Evolutionary conservation across 1,140 invertebrate species (phyloP).

Genomic region (Hyles vespertilio): DNA sequence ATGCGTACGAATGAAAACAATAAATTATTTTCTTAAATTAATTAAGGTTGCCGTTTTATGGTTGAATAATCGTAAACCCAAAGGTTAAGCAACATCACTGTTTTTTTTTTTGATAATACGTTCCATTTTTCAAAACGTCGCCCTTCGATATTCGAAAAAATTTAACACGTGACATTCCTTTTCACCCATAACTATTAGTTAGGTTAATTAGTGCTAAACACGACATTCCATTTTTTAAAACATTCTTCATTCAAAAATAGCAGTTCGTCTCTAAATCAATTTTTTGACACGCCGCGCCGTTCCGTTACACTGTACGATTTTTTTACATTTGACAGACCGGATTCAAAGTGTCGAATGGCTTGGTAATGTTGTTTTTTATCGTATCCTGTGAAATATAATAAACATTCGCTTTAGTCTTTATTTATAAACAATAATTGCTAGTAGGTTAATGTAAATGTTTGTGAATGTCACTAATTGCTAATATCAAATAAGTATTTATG

Average conservation of each 20-base stretch:
- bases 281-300: constrained; percentile 58
- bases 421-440: no score
- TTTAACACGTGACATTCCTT: constrained; percentile 47
- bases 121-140: constrained; percentile 17
- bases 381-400: constrained; percentile 20
- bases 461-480: no score
- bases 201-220: constrained; percentile 67
- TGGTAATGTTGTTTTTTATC: constrained; percentile 32
- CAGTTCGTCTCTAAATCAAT: constrained; percentile 50
- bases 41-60: no score
- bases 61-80: no score
- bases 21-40: no score
- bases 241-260: constrained; percentile 13
- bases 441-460: no score
- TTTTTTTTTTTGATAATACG: no score
- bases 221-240: constrained; percentile 40
- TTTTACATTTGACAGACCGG: constrained; percentile 58
- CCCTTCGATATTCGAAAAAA: constrained; percentile 19
- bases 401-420: constrained; percentile 5
- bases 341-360: constrained; percentile 56
- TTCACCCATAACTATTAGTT: constrained; percentile 42
- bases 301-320: constrained; percentile 49
- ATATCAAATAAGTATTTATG: no score
- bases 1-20: no score
- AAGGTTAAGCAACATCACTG: no score